Evolutionary conservation across 2,888 invertebrate species (phyloP), one percentile per base, ranked within the genome.

Genomic region (Tricholauxania praeusta): DNA sequence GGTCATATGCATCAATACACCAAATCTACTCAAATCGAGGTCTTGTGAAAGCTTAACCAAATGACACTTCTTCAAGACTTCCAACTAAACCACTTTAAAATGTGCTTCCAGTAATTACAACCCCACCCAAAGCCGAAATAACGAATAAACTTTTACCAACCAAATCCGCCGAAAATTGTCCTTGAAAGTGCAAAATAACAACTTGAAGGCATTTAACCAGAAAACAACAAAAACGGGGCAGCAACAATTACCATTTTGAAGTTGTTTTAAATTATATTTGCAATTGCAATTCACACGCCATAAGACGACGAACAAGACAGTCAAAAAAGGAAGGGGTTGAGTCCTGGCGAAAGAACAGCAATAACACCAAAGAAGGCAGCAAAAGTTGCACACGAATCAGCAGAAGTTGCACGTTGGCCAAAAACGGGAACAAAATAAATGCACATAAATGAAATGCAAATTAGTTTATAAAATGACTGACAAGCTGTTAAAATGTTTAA

Each of bases 261-360:
- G 64, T 64, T 64, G 64, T 64, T 64, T 64, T 49, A 51, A 64
- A 64, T 64, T 64, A 28, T 64, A 64, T 64, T 64, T 64, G 64
- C 48, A 19, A 64, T 64, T 64, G 64, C 64, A 64, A 64, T 64
- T 64, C 64, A 47, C 53, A 67, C 55, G 67, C 57, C 62, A 62
- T 52, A 17, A 62, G 17, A 70, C 47, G 70, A 15, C 15, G 39
- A 6, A n/a, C 4, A 28, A 17, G 19, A 19, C 1, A 12, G 10
- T 39, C 39, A 8, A 7, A 39, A 2, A 10, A 6, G 2, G 1
- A 14, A 22, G 28, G 57, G 22, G 57, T 19, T 57, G n/a, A 19
- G 55, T 22, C 1, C 22, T 22, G 22, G 3, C 22, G 22, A 22
- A 22, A 22, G 3, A 22, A 3, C 22, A 22, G 22, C 22, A 22